phyloP scores from a whole-genome alignment of 2,113 vertebrate genomes.

The Scytalopus superciliaris region DNA sequence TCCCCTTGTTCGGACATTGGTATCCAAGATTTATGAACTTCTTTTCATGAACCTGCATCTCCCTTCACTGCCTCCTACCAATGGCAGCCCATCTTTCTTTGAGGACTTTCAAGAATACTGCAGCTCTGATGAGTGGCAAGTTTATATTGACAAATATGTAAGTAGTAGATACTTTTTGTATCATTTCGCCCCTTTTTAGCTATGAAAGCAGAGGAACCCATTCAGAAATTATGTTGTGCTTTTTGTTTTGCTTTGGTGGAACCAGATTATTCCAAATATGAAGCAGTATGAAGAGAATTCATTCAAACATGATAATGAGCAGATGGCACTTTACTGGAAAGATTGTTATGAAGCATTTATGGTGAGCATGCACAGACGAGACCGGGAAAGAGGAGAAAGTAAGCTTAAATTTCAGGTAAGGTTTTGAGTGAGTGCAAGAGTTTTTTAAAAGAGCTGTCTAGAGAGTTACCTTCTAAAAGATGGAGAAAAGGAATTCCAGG shows the following conservation, averaged over 20 bases:
- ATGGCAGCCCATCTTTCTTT: constrained; percentile 93
- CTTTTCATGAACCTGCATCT: constrained; percentile 97
- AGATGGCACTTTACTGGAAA: constrained; percentile 94
- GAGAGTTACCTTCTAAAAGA: neutral
- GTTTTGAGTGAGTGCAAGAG: neutral
- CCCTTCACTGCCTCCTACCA: constrained; percentile 90
- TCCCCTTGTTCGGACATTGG: constrained; percentile 89
- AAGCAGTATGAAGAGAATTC: constrained; percentile 94
- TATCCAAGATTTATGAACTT: constrained; percentile 92
- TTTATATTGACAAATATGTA: constrained; percentile 98
- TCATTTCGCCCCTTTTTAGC: neutral
- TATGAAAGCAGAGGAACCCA: neutral
- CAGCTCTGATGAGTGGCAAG: constrained; percentile 89
- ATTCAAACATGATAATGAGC: constrained; percentile 88
- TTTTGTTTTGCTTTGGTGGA: constrained; percentile 6
- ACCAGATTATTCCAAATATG: constrained; percentile 96
- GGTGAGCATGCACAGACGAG: constrained; percentile 90
- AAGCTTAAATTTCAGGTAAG: constrained; percentile 96
- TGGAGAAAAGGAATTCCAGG: neutral
- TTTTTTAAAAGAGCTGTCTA: neutral
- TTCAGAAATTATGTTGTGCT: neutral
- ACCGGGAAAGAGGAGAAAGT: constrained; percentile 93
- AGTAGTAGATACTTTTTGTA: constrained; percentile 48
- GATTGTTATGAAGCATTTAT: constrained; percentile 93
- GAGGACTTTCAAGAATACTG: constrained; percentile 97